Base-by-base conservation (phyloP, 1,140 invertebrate genomes). In the Physella acuta region DNA sequence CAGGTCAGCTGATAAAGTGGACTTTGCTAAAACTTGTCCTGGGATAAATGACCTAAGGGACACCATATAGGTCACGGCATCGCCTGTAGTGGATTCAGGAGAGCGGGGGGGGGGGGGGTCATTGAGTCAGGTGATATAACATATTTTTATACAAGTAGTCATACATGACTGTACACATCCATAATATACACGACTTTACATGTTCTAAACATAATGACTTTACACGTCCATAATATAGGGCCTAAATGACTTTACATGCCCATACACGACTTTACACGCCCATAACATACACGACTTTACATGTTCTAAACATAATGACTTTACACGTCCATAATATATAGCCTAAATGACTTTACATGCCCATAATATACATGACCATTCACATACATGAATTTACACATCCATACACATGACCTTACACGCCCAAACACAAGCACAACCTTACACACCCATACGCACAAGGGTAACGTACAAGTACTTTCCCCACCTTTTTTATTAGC, bases 21-120 rank as follows among this genome's bases (percentile, higher is more conserved):
- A 88, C 39, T 89, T 83, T 34, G 85, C 83, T 16, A 95, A 82
- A 55, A 92, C 85, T 60, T 88, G 86, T 0, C 93, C 93, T 0
- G 91, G 89, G 20, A 91, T 86, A 77, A 88, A 95, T 56, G 90
- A 89, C 70, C 94, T 76, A 2, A 95, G 84, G 37, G 91, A 87
- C 0, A 94, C 89, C 0, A 90, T 86, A 79, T 94, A 89, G 14
- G 69, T 71, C 33, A 72, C 72, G 59, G 39, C 34, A 5, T 64
- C 56, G 62, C 68, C 61, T 70, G 30, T 4, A 60, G 14, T 60
- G 4, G 24, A 14, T 11, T 17, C n/a, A n/a, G n/a, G n/a, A n/a
- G n/a, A n/a, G n/a, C n/a, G n/a, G n/a, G n/a, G n/a, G n/a, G n/a
- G n/a, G n/a, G n/a, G n/a, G n/a, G n/a, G n/a, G n/a, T n/a, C n/a